Evolutionary conservation across 2,113 vertebrate species (phyloP).

Genomic region (Saguinus midas): DNA sequence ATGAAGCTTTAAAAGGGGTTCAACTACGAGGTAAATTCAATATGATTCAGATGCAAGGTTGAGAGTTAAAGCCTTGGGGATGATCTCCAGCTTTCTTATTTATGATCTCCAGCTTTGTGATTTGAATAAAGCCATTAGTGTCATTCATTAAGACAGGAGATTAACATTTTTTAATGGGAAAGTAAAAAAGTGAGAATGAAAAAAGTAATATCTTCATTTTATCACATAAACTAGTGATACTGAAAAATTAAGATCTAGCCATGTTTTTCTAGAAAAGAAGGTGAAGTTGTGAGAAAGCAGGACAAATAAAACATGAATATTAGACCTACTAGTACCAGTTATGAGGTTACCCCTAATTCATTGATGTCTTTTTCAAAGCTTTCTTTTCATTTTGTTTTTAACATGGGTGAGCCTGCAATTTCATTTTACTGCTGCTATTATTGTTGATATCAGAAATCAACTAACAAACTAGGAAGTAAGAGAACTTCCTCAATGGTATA

Average conservation of each 20-base stretch:
- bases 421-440: neutral
- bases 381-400: neutral
- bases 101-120: neutral
- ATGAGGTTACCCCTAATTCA: neutral
- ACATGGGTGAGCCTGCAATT: neutral
- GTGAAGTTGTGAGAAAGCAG: neutral
- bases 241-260: neutral
- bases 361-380: neutral
- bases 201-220: neutral
- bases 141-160: neutral
- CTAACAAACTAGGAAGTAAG: too few relatives aligned
- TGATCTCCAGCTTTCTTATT: neutral
- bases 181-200: neutral
- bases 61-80: neutral
- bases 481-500: neutral
- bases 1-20: neutral
- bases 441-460: neutral
- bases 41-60: neutral
- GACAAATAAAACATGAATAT: neutral
- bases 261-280: neutral
- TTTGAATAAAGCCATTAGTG: neutral
- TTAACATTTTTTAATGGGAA: neutral
- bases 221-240: neutral
- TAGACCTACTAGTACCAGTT: neutral
- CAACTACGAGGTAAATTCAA: rapidly evolving